phyloP scores from a whole-genome alignment of 2,113 vertebrate species.

The Seriola quinqueradiata region DNA sequence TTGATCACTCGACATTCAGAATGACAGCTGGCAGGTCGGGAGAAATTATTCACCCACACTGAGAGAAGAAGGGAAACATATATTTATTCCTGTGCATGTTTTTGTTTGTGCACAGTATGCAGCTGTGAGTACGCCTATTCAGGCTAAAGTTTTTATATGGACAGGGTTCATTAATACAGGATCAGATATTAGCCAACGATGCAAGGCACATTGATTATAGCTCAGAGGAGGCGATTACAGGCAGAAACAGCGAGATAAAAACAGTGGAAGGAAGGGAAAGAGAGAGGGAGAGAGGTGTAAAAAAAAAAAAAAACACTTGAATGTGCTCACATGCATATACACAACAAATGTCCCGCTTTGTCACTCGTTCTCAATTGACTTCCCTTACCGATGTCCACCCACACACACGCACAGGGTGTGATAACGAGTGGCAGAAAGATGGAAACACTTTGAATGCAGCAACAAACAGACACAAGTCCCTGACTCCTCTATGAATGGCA shows the following conservation, averaged over 20 bases:
- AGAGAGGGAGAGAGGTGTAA: neutral
- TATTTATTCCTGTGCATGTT: neutral
- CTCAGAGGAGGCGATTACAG: neutral
- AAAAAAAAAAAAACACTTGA: neutral
- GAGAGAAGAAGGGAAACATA: neutral
- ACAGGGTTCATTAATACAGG: slow-evolving; percentile 13
- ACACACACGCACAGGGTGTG: neutral
- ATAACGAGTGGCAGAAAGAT: slow-evolving; percentile 1
- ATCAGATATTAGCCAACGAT: slow-evolving; percentile 2
- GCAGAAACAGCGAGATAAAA: neutral
- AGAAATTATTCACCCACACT: slow-evolving; percentile 10
- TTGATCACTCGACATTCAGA: slow-evolving; percentile 18
- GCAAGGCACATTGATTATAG: neutral
- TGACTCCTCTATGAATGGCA: neutral
- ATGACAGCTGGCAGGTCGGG: neutral
- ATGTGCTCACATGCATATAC: neutral
- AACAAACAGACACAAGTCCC: neutral
- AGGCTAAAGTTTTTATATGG: neutral
- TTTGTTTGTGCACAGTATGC: slow-evolving; percentile 5
- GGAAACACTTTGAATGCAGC: slow-evolving; percentile 7
- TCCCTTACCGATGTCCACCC: neutral
- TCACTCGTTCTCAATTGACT: neutral
- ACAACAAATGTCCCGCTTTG: neutral
- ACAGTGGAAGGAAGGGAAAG: neutral
- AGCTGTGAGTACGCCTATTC: neutral